Evolutionary conservation across 2,888 invertebrate species (phyloP).

Genomic region (Hypomecis punctinalis): DNA sequence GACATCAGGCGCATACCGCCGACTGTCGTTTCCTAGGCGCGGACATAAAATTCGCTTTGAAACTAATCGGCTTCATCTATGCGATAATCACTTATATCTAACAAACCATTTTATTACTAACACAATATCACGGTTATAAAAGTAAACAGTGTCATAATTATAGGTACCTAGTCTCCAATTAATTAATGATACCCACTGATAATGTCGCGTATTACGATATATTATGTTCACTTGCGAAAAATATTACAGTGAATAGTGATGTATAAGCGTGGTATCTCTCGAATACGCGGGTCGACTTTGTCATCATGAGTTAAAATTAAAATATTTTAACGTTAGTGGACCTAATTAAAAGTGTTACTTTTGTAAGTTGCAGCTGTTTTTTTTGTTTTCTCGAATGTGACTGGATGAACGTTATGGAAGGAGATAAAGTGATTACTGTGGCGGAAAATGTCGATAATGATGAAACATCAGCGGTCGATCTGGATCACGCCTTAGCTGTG

Average conservation of each 20-base stretch:
- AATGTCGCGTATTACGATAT: slow-evolving; percentile 25
- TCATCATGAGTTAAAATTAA: slow-evolving; percentile 1
- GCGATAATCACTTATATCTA: background rate
- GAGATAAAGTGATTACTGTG: slow-evolving; percentile 55
- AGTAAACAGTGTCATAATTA: slow-evolving; percentile 18
- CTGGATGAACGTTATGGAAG: slow-evolving; percentile 44
- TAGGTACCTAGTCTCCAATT: slow-evolving; percentile 33
- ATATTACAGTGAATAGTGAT: background rate
- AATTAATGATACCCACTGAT: slow-evolving; percentile 44
- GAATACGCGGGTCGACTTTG: slow-evolving; percentile 35
- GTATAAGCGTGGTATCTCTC: slow-evolving; percentile 33
- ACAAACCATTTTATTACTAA: background rate
- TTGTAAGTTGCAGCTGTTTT: background rate
- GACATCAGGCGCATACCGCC: too few relatives aligned
- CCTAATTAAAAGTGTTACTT: slow-evolving; percentile 6
- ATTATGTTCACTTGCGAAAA: slow-evolving; percentile 31
- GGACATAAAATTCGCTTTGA: background rate
- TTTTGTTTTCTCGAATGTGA: background rate
- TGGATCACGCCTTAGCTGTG: slow-evolving; percentile 68
- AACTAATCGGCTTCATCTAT: background rate
- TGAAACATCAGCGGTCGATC: slow-evolving; percentile 58
- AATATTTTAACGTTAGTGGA: slow-evolving; percentile 21
- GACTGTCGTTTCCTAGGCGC: too few relatives aligned
- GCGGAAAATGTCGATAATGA: slow-evolving; percentile 50
- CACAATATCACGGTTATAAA: slow-evolving; percentile 11